Conservation (phyloP, 1,140 invertebrate species). For the Orchesella cincta region DNA sequence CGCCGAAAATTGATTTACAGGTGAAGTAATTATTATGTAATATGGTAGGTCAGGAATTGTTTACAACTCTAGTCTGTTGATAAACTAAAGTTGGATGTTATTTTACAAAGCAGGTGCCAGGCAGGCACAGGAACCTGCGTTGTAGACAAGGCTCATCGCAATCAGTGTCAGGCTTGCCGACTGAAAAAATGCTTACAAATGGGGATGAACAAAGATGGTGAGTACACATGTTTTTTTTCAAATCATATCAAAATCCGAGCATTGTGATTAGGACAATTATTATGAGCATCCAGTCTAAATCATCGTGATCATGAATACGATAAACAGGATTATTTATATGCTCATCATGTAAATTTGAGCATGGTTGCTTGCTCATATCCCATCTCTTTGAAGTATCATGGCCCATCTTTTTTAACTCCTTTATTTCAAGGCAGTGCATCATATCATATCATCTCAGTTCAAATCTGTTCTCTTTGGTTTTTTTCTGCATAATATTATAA, state of each 20-base stretch:
- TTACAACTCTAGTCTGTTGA: neutral
- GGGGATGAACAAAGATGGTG: slow-evolving; percentile 99
- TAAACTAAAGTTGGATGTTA: neutral
- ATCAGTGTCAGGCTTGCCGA: slow-evolving; percentile 96
- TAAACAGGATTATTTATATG: neutral
- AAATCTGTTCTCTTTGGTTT: neutral
- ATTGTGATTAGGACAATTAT: neutral
- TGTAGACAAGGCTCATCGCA: slow-evolving; percentile 97
- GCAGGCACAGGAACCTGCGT: slow-evolving; percentile 92
- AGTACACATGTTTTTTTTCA: slow-evolving; percentile 58
- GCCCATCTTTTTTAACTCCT: neutral
- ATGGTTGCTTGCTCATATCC: neutral
- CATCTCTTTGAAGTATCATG: slow-evolving; percentile 5
- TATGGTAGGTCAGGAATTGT: neutral
- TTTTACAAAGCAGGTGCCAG: slow-evolving; percentile 78
- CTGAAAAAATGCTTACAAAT: slow-evolving; percentile 97
- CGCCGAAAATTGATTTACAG: slow-evolving; percentile 95
- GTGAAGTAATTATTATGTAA: slow-evolving; percentile 59
- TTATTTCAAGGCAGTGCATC: neutral
- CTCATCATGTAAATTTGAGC: neutral
- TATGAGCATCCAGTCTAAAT: neutral
- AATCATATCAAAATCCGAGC: neutral
- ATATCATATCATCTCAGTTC: neutral
- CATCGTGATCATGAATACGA: neutral
- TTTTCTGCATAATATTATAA: slow-evolving; percentile 12